Base-by-base conservation (phyloP, 2,113 vertebrate genomes). In the Anguilla rostrata region DNA sequence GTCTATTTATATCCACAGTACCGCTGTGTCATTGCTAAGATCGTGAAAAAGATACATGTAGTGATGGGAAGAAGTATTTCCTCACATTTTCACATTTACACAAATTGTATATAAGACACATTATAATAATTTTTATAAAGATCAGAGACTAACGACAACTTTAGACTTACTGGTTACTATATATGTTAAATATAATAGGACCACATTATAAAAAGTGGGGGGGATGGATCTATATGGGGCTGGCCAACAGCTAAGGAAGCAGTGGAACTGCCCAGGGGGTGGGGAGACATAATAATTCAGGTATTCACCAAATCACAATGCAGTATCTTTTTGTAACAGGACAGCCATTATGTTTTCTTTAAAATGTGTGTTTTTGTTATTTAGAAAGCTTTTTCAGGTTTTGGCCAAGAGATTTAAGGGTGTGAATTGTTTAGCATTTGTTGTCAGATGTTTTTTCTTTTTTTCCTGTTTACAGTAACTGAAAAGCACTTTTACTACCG, bases 401-500 rank as follows among this genome's bases (percentile, higher is more conserved):
- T 75, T 75, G 71, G n/a, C 26, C 26, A 29, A 9, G 5, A 12
- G 26, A 75, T 75, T 75, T 75, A 75, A 75, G n/a, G 5, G 34
- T 75, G 22, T 75, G 11, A 75, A 75, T 75, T 66, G 18, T 66
- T 20, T 26, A 9, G 16, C 71, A 75, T 75, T 75, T 75, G 71
- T 75, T 75, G 71, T 75, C n/a, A 75, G 34, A 66, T 26, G 18
- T 75, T 75, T 75, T 75, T 41, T 80, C 14, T 80, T 80, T 41
- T 75, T 34, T 15, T 26, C 34, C 7, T 80, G 78, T 80, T 80
- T 80, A 80, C 78, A 41, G 78, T 41, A 41, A 80, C 78, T 41
- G 78, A 80, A 41, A 80, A 40, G 78, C 78, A 80, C 78, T 80
- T 80, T 80, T 80, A 75, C 39, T 18, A 40, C 78, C 20, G 39